These are phyloP conservation scores for Pachymerium ferrugineum DNA, from an alignment of 2,888 invertebrate genomes.

Conservation along the genomic window DNA sequence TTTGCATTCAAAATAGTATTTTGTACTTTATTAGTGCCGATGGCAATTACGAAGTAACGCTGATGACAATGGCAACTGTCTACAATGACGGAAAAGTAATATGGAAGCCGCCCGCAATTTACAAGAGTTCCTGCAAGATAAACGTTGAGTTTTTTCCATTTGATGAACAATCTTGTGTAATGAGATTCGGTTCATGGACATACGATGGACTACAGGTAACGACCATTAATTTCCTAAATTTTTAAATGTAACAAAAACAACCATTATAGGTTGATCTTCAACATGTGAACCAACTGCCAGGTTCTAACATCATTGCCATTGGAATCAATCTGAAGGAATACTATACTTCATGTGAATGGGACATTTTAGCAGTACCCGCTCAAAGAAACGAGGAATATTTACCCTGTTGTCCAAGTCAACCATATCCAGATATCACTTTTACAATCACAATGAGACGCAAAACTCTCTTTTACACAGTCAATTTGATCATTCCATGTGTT, in stretches of 20 bases:
- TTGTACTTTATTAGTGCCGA: constrained; percentile 55
- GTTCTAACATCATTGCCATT: constrained; percentile 38
- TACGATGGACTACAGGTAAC: constrained; percentile 65
- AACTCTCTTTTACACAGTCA: constrained; percentile 94
- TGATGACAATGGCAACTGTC: constrained; percentile 93
- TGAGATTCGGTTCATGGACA: constrained; percentile 93
- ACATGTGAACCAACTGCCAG: constrained; percentile 44
- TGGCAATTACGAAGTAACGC: constrained; percentile 82
- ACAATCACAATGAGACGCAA: constrained; percentile 95
- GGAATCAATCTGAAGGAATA: constrained; percentile 54
- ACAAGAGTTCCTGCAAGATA: constrained; percentile 59
- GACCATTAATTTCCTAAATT: not conserved
- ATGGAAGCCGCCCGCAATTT: constrained; percentile 91
- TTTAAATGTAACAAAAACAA: not conserved
- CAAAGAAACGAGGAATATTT: constrained; percentile 37
- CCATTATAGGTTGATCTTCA: constrained; percentile 45
- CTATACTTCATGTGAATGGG: constrained; percentile 54
- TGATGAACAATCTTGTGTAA: constrained; percentile 90
- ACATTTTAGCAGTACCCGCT: constrained; percentile 48
- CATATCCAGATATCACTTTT: constrained; percentile 91
- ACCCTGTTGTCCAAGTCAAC: constrained; percentile 51
- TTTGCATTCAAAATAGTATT: not conserved
- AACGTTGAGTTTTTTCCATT: constrained; percentile 96
- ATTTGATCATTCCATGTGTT: constrained; percentile 92
- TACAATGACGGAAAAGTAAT: constrained; percentile 84